Evolutionary conservation across 2,113 vertebrate species (phyloP), one percentile per base, ranked within the genome.

Genomic region (Microtus ochrogaster): DNA sequence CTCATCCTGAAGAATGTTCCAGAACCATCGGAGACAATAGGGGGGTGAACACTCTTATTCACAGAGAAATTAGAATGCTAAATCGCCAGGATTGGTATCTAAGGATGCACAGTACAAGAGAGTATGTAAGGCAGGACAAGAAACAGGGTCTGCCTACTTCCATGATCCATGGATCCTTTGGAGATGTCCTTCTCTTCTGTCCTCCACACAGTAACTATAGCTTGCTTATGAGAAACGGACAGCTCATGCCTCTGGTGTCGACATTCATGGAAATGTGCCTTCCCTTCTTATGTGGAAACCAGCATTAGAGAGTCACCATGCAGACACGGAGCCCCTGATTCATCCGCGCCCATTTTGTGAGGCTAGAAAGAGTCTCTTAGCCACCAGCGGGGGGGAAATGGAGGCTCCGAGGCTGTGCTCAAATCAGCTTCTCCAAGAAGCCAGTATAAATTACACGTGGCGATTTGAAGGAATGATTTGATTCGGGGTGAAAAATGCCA

Each of bases 401-500:
- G 90, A 92, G 78, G 30, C 41, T 76, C 36, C 14, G 55, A 72
- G 21, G 17, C 26, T 55, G 3, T 2, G 4, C 76, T 91, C 30
- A 36, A 68, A 13, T 68, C 28, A 61, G 73, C 66, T 70, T 47
- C 76, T 49, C 22, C 3, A 26, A 63, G 77, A 85, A 49, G 63
- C 66, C 19, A 55, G 3, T 28, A 21, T 90, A 90, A 87, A 95
- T 58, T 47, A 77, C 58, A 82, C 13, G 39, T 70, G 92, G 77
- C 14, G 28, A 73, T 44, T 47, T 85, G 76, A 93, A 96, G 65
- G 70, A 76, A 94, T 92, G 74, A 85, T 83, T 90, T 77, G 88
- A 97, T 94, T 82, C 66, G 5, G 70, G 52, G 39, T 90, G 82
- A n/a, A 63, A 95, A 96, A 90, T 78, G 36, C 76, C 79, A 49